Conservation (phyloP, 2,888 invertebrate genomes). For the Phengaris alcon region DNA sequence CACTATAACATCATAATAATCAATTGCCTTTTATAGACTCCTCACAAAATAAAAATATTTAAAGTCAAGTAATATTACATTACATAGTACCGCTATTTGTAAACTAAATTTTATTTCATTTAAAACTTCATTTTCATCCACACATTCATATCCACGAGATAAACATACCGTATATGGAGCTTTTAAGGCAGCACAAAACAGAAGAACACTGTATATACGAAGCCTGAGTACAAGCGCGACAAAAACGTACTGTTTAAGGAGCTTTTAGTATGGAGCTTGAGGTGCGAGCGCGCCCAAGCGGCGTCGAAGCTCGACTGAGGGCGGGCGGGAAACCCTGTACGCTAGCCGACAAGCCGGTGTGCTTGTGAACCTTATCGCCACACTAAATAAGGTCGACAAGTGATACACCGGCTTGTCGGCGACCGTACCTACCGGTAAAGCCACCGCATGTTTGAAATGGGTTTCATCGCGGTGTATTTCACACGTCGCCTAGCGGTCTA, state of each 20-base stretch:
- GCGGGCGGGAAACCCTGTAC: constrained; percentile 40
- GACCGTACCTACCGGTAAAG: not conserved
- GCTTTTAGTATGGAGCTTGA: constrained; percentile 29
- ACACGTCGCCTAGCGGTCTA: not conserved
- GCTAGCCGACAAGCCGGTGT: not conserved
- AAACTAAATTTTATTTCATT: too few relatives aligned
- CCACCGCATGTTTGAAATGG: not conserved
- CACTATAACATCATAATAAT: too few relatives aligned
- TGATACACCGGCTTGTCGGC: not conserved
- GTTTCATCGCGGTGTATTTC: not conserved
- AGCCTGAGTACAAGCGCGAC: not conserved
- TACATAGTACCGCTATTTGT: too few relatives aligned
- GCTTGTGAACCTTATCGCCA: not conserved
- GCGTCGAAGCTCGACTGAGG: constrained; percentile 53
- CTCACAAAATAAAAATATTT: too few relatives aligned
- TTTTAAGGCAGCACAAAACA: constrained; percentile 28
- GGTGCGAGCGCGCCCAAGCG: constrained; percentile 50
- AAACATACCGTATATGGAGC: constrained; percentile 1
- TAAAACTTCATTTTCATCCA: too few relatives aligned
- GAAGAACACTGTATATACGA: constrained; percentile 29
- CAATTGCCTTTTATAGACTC: too few relatives aligned
- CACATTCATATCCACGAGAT: not conserved
- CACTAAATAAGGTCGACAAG: constrained; percentile 33
- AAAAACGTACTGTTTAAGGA: constrained; percentile 12
- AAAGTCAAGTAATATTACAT: too few relatives aligned